These are phyloP conservation scores for Trachelus troglodyta DNA, from an alignment of 2,888 invertebrate genomes.

Conservation along the genomic window DNA sequence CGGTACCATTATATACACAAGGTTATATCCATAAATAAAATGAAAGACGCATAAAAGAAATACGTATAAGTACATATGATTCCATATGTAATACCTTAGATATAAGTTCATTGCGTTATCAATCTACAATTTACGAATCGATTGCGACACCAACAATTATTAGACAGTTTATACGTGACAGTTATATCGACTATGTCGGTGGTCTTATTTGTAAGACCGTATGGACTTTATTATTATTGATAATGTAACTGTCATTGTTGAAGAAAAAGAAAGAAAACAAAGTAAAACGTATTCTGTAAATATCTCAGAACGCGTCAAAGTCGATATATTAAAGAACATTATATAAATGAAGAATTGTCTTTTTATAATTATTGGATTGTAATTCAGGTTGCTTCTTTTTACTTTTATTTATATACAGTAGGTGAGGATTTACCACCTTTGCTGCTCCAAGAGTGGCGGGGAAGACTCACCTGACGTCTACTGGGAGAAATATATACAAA, in stretches of 20 bases:
- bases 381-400: not conserved
- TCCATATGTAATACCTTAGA: not conserved
- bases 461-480: not conserved
- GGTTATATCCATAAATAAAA: not conserved
- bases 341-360: not conserved
- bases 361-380: not conserved
- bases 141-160: not conserved
- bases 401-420: not conserved
- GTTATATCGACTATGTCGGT: not conserved
- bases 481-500: not conserved
- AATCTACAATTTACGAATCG: not conserved
- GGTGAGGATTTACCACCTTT: not conserved
- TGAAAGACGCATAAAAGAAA: not conserved
- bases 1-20: not conserved
- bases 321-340: not conserved
- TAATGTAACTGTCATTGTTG: not conserved
- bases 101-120: not conserved
- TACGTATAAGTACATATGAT: not conserved
- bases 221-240: not conserved
- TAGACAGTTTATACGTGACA: not conserved
- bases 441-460: not conserved
- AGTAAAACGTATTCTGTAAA: not conserved
- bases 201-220: not conserved
- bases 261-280: not conserved
- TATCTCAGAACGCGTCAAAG: not conserved